A percentile compares a stretch with the other conserved stretches of the same genome.
These are phyloP conservation scores for Drosophila virilis DNA, from an alignment of 1,140 invertebrate species.

Conservation along the genomic window DNA sequence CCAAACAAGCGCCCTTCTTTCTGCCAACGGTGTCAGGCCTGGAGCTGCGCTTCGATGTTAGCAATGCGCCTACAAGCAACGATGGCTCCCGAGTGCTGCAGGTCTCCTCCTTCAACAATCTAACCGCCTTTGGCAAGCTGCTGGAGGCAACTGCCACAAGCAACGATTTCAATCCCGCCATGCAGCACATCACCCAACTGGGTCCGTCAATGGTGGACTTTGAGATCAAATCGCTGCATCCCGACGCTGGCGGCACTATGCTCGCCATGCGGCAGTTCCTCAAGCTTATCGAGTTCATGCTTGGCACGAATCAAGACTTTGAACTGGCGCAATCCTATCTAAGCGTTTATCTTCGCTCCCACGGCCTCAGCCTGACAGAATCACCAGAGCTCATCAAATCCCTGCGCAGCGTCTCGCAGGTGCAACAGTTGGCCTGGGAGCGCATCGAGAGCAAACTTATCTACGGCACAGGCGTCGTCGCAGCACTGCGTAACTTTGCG, in stretches of 20 bases:
- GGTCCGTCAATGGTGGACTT: slow-evolving; percentile 95
- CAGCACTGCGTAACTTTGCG: slow-evolving; percentile 88
- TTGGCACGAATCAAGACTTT: slow-evolving; percentile 92
- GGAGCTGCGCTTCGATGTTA: slow-evolving; percentile 92
- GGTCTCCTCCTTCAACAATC: slow-evolving; percentile 86
- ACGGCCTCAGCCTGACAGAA: slow-evolving; percentile 88
- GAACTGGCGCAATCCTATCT: slow-evolving; percentile 97
- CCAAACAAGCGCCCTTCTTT: slow-evolving; percentile 97
- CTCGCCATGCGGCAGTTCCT: slow-evolving; percentile 92
- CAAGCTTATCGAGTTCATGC: slow-evolving; percentile 89
- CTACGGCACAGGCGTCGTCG: slow-evolving; percentile 91
- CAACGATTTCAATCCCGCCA: slow-evolving; percentile 85
- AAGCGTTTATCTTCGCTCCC: slow-evolving; percentile 95
- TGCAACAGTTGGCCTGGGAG: slow-evolving; percentile 88
- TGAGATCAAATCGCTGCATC: slow-evolving; percentile 93
- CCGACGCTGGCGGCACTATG: slow-evolving; percentile 89
- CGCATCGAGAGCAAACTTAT: slow-evolving; percentile 89
- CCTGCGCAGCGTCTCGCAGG: slow-evolving; percentile 86
- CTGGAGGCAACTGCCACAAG: slow-evolving; percentile 84
- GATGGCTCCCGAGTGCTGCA: slow-evolving; percentile 85
- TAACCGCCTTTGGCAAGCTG: slow-evolving; percentile 88
- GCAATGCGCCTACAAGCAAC: slow-evolving; percentile 84
- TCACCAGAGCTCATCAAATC: slow-evolving; percentile 86
- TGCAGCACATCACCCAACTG: slow-evolving; percentile 91
- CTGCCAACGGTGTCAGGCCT: slow-evolving; percentile 94